Conservation (phyloP, 1,140 invertebrate genomes). For the Listronotus bonariensis region DNA sequence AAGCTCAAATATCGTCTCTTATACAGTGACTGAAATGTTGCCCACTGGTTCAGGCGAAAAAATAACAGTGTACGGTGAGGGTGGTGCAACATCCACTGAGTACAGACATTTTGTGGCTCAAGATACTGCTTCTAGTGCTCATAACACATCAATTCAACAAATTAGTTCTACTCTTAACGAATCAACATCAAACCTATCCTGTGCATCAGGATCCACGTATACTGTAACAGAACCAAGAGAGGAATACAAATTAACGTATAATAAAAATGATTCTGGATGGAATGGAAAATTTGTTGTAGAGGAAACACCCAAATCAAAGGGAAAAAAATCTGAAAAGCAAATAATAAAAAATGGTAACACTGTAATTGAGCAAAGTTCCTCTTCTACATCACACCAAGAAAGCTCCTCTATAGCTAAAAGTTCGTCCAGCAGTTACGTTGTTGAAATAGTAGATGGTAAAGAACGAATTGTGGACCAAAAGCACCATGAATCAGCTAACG, state of each 20-base stretch:
- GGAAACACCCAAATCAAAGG: conserved; percentile 44
- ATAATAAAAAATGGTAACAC: conserved; percentile 12
- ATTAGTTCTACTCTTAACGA: conserved; percentile 50
- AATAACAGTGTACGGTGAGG: conserved; percentile 52
- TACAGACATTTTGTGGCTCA: conserved; percentile 50
- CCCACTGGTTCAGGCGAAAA: conserved; percentile 51
- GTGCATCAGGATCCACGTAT: conserved; percentile 48
- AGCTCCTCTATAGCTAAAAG: conserved; percentile 57
- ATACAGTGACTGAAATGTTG: conserved; percentile 51
- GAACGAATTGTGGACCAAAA: conserved; percentile 62
- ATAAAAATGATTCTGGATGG: conserved; percentile 59
- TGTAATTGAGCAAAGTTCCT: conserved; percentile 43
- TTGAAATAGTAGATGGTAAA: conserved; percentile 66
- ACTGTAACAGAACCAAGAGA: conserved; percentile 55
- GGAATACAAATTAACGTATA: conserved; percentile 48
- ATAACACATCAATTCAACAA: conserved; percentile 46
- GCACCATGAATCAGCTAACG: conserved; percentile 60
- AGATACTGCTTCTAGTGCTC: conserved; percentile 35
- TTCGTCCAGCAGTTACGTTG: conserved; percentile 61
- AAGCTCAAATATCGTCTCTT: conserved; percentile 46
- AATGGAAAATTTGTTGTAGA: conserved; percentile 60
- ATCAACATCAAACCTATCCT: conserved; percentile 48
- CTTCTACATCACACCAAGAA: conserved; percentile 43
- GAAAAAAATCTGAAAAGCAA: conserved; percentile 27
- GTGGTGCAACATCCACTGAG: conserved; percentile 49